These are phyloP conservation scores for Osedax fenrisi DNA, from an alignment of 2,888 invertebrate genomes.

Conservation along the genomic window DNA sequence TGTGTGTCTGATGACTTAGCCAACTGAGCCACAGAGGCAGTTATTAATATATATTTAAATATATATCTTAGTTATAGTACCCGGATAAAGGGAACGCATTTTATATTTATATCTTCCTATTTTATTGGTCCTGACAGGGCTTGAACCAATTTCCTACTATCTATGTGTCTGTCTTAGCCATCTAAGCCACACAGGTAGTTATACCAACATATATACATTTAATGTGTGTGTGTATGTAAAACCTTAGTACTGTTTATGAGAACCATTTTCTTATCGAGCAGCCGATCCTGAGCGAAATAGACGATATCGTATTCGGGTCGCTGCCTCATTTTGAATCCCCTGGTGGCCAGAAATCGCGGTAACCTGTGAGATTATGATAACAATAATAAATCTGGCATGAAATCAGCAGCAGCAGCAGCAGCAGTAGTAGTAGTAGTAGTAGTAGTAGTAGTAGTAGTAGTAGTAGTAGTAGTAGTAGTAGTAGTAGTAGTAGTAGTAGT, in stretches of 20 bases:
- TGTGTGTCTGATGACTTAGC: too few relatives aligned
- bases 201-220: too few relatives aligned
- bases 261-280: not conserved
- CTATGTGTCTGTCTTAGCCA: too few relatives aligned
- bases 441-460: not conserved
- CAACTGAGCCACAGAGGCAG: too few relatives aligned
- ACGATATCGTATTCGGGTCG: not conserved
- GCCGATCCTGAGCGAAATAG: not conserved
- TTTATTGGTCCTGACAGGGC: too few relatives aligned
- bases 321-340: not conserved
- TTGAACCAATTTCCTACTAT: too few relatives aligned
- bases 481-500: not conserved
- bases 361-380: not conserved
- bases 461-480: not conserved
- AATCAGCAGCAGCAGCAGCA: not conserved
- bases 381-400: not conserved
- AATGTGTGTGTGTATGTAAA: not conserved
- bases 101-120: too few relatives aligned
- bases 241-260: not conserved
- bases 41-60: too few relatives aligned
- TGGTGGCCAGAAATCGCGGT: not conserved
- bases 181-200: too few relatives aligned
- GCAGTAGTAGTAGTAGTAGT: not conserved
- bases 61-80: too few relatives aligned
- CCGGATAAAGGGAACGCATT: too few relatives aligned